Conservation (phyloP, 2,113 vertebrate genomes). For the Hydrochoerus hydrochaeris region DNA sequence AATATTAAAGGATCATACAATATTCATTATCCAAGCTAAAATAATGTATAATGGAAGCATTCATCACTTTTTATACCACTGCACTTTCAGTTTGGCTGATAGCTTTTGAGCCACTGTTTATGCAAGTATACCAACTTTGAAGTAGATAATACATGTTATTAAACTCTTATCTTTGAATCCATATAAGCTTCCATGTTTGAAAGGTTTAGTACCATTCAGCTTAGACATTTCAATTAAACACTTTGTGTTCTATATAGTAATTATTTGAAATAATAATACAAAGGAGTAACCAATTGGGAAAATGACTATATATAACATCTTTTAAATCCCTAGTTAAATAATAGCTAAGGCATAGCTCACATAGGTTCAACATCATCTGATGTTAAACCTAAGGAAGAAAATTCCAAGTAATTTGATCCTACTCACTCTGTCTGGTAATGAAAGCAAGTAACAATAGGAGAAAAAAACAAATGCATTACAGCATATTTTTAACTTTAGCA, state of each 20-base stretch:
- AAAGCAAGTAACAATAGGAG: background rate
- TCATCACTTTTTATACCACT: conserved; percentile 52
- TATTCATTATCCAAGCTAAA: conserved; percentile 73
- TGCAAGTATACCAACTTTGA: conserved; percentile 43
- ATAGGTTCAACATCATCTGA: background rate
- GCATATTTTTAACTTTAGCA: background rate
- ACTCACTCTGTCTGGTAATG: background rate
- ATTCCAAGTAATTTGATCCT: background rate
- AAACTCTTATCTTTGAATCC: conserved; percentile 33
- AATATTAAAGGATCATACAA: conserved; percentile 68
- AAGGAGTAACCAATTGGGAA: background rate
- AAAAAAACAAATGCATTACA: background rate
- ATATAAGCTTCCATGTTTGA: background rate
- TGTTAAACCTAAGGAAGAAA: background rate
- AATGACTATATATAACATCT: background rate
- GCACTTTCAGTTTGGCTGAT: conserved; percentile 46
- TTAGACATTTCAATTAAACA: conserved; percentile 50
- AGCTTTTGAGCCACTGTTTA: conserved; percentile 63
- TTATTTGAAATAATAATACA: conserved; percentile 37
- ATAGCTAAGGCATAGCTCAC: background rate
- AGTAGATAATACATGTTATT: conserved; percentile 60
- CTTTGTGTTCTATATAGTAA: conserved; percentile 38
- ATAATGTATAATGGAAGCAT: conserved; percentile 61
- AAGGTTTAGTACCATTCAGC: background rate
- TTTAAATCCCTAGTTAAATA: background rate